Percentiles rank a stretch among this genome's conserved stretches.
phyloP scores from a whole-genome alignment of 1,140 invertebrate genomes.

The Lepidostoma basale region DNA sequence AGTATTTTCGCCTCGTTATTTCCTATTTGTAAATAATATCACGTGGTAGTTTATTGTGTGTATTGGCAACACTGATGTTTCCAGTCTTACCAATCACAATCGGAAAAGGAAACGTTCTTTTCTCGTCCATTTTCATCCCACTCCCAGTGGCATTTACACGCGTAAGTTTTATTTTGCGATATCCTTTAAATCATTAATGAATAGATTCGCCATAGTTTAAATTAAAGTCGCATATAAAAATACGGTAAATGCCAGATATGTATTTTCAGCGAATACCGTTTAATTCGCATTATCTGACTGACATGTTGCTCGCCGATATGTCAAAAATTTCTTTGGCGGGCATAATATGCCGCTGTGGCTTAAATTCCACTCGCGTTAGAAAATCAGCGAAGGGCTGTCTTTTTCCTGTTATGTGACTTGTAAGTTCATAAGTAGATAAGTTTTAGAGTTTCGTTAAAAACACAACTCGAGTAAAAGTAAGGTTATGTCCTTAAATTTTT shows the following conservation, averaged over 20 bases:
- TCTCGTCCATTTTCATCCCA: slow-evolving; percentile 56
- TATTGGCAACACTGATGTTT: neutral
- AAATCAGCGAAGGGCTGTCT: no score
- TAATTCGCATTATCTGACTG: neutral
- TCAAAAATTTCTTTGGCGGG: neutral
- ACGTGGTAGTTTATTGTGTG: neutral
- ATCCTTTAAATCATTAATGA: neutral
- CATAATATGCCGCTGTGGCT: no score
- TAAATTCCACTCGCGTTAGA: no score
- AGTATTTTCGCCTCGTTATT: no score
- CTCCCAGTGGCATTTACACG: slow-evolving; percentile 76
- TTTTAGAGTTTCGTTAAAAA: no score
- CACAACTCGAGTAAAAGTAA: no score
- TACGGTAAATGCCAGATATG: neutral
- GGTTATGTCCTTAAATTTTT: no score
- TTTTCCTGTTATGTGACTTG: no score
- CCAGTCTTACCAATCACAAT: no score
- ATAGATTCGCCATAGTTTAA: neutral
- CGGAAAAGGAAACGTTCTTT: slow-evolving; percentile 5
- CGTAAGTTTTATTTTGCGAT: slow-evolving; percentile 62
- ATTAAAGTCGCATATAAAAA: neutral
- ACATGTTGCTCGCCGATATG: slow-evolving; percentile 2
- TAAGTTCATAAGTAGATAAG: no score
- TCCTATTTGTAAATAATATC: no score
- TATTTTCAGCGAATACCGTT: neutral